phyloP scores from a whole-genome alignment of 2,113 vertebrate genomes.

The Panurus biarmicus region DNA sequence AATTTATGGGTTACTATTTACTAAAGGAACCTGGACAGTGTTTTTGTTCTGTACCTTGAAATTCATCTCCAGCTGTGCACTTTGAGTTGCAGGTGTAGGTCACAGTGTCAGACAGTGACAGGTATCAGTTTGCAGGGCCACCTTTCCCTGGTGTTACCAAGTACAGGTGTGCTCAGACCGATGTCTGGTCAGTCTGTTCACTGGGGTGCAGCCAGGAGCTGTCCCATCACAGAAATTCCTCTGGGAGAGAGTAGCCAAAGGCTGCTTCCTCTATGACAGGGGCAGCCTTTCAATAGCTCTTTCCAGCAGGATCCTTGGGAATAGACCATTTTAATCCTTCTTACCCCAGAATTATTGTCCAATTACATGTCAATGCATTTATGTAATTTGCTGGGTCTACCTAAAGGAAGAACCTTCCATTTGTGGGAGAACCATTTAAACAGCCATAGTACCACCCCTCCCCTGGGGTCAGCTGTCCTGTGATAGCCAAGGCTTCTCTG shows the following conservation, averaged over 20 bases:
- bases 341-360: not conserved
- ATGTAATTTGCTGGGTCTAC: not conserved
- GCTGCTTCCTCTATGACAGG: not conserved
- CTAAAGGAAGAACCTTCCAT: not conserved
- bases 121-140: not conserved
- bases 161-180: not conserved
- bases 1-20: not conserved
- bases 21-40: not conserved
- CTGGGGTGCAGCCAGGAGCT: not conserved
- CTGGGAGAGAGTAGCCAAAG: not conserved
- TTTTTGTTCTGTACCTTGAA: not conserved
- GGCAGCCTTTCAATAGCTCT: not conserved
- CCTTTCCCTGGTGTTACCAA: accelerated
- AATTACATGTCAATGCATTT: not conserved
- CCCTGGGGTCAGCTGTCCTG: not conserved
- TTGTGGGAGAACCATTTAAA: not conserved
- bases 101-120: not conserved
- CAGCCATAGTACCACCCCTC: not conserved
- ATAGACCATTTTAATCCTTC: not conserved
- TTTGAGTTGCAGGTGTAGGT: not conserved
- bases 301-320: not conserved
- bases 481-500: not conserved
- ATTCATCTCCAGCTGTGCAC: not conserved
- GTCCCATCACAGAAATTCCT: not conserved
- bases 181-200: accelerated